Percentiles rank a stretch among this genome's conserved stretches.
Conservation (phyloP, 2,113 vertebrate genomes). For the Nipponia nippon region DNA sequence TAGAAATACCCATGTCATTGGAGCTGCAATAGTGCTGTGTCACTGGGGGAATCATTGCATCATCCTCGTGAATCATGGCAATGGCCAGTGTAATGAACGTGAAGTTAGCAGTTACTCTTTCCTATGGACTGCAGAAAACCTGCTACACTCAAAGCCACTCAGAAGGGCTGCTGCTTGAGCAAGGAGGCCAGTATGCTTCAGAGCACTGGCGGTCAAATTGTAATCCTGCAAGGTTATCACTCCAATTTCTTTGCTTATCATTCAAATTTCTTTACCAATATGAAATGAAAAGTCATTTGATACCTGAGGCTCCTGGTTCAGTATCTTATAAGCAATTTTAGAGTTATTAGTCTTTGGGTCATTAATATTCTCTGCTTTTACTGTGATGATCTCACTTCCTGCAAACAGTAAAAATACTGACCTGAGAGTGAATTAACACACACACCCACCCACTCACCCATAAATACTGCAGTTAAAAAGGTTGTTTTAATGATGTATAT, state of each 20-base stretch:
- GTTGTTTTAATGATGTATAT: neutral
- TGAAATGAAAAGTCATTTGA: slow-evolving; percentile 59
- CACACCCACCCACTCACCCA: neutral
- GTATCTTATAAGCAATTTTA: slow-evolving; percentile 69
- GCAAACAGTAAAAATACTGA: neutral
- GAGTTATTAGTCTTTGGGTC: slow-evolving; percentile 77
- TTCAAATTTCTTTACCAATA: slow-evolving; percentile 64
- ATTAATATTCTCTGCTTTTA: slow-evolving; percentile 77
- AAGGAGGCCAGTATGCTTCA: slow-evolving; percentile 66
- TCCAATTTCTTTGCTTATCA: slow-evolving; percentile 70
- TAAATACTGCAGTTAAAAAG: neutral
- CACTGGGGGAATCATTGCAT: neutral
- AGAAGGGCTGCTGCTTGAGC: slow-evolving; percentile 49
- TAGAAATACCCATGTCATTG: neutral
- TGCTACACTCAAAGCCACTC: neutral
- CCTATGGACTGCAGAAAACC: neutral
- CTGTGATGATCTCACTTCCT: slow-evolving; percentile 76
- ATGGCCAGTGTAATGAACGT: neutral
- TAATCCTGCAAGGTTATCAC: slow-evolving; percentile 71
- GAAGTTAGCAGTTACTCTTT: neutral
- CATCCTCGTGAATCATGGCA: fast-evolving
- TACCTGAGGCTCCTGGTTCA: slow-evolving; percentile 61
- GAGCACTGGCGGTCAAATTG: slow-evolving; percentile 56
- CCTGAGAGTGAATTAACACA: neutral
- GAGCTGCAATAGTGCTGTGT: neutral